Evolutionary conservation across 2,113 vertebrate species (phyloP).

Genomic region (Bambusicola thoracicus): DNA sequence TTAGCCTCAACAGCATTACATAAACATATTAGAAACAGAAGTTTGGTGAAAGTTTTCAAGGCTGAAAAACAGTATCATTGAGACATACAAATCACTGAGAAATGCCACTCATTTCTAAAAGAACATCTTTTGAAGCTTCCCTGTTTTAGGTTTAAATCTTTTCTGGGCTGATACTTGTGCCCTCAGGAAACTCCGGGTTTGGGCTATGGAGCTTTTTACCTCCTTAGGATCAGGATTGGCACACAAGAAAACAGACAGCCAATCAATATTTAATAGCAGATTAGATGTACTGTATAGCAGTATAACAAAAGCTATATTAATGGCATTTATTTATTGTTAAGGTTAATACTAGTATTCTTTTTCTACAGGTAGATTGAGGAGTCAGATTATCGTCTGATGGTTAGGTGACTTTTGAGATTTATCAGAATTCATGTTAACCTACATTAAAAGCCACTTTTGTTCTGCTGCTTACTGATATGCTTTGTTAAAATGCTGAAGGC

Average conservation of each 20-base stretch:
- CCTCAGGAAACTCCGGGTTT: conserved; percentile 37
- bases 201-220: conserved; percentile 14
- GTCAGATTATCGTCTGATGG: background rate
- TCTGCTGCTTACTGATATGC: background rate
- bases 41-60: background rate
- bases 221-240: background rate
- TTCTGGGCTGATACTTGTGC: conserved; percentile 29
- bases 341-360: background rate
- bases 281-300: background rate
- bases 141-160: conserved; percentile 47
- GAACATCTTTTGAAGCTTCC: conserved; percentile 37
- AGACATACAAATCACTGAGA: background rate
- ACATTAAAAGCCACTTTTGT: background rate
- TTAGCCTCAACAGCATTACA: background rate
- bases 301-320: background rate
- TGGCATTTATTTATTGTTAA: background rate
- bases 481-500: background rate
- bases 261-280: background rate
- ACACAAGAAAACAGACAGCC: background rate
- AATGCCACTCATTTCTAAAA: background rate
- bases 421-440: background rate
- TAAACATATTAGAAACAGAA: background rate
- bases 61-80: background rate
- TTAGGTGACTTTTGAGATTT: background rate
- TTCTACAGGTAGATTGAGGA: background rate